These are phyloP conservation scores for Noctua comes DNA, from an alignment of 2,888 invertebrate genomes.

Conservation along the genomic window DNA sequence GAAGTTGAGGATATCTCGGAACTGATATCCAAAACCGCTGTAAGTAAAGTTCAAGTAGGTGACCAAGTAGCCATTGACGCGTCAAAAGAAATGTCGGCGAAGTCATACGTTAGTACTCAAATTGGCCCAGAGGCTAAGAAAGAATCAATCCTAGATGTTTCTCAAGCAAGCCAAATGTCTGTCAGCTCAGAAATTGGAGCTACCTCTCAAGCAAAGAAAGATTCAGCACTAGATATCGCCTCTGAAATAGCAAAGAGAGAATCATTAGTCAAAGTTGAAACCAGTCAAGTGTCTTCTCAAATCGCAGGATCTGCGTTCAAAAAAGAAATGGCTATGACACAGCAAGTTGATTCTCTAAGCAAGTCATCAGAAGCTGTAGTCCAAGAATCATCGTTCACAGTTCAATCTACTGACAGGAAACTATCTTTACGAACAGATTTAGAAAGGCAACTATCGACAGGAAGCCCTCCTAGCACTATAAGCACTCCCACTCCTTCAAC, in stretches of 20 bases:
- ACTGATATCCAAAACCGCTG: constrained; percentile 36
- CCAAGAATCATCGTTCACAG: constrained; percentile 62
- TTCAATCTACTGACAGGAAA: constrained; percentile 48
- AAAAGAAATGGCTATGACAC: constrained; percentile 43
- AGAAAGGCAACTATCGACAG: constrained; percentile 58
- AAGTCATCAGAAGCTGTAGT: constrained; percentile 26
- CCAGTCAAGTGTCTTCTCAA: constrained; percentile 14
- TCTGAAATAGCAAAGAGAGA: constrained; percentile 30
- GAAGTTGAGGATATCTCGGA: constrained; percentile 65
- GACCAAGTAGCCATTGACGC: constrained; percentile 45
- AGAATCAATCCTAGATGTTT: constrained; percentile 30
- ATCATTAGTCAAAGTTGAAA: constrained; percentile 15
- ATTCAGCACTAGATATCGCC: constrained; percentile 19
- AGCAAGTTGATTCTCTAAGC: constrained; percentile 51
- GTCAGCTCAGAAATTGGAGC: constrained; percentile 27
- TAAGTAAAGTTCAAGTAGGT: constrained; percentile 47
- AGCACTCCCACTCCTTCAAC: constrained; percentile 78
- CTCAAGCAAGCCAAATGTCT: constrained; percentile 27
- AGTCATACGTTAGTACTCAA: constrained; percentile 36
- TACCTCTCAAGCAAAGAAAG: constrained; percentile 10
- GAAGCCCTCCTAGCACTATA: constrained; percentile 70
- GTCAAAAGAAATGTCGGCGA: constrained; percentile 29
- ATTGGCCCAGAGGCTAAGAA: constrained; percentile 21
- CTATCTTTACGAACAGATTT: constrained; percentile 66
- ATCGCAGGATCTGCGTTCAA: background rate